Evolutionary conservation across 2,113 vertebrate species (phyloP).

Genomic region (Lonchura striata): DNA sequence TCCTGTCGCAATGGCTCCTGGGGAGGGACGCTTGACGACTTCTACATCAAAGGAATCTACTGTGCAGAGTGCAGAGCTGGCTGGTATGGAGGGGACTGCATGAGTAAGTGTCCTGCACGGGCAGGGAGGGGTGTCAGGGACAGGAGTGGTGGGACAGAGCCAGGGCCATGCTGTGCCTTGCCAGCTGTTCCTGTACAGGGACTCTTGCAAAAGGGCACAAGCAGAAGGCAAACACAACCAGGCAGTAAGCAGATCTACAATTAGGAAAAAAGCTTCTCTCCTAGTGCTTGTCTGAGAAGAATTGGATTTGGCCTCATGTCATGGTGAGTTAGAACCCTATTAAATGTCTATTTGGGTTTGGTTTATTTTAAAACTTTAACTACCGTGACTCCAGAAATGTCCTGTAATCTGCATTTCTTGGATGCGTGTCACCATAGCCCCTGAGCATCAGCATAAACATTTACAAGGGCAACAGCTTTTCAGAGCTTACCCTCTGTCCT

Average conservation of each 20-base stretch:
- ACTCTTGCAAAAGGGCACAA: not conserved
- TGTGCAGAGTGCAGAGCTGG: slow-evolving; percentile 91
- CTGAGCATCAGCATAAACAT: not conserved
- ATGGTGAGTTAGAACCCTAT: not conserved
- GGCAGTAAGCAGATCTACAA: not conserved
- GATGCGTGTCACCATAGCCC: not conserved
- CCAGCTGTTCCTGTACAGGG: not conserved
- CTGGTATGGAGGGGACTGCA: slow-evolving; percentile 96
- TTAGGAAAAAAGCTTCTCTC: not conserved
- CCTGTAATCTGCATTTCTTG: not conserved
- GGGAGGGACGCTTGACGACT: slow-evolving; percentile 88
- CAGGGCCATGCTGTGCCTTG: not conserved
- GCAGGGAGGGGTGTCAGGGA: not conserved
- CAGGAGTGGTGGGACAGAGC: not conserved
- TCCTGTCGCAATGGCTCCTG: slow-evolving; percentile 94
- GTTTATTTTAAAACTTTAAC: slow-evolving; percentile 23
- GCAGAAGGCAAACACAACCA: not conserved
- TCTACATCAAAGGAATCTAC: slow-evolving; percentile 91
- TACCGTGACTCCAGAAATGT: not conserved
- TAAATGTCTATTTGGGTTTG: not conserved
- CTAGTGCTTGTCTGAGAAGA: not conserved
- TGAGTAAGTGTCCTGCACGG: slow-evolving; percentile 81
- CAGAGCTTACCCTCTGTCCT: not conserved
- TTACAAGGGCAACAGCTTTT: not conserved
- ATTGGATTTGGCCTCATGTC: not conserved